Percentiles rank a stretch among this genome's conserved stretches.
These are phyloP conservation scores for Meloe dianella DNA, from an alignment of 2,888 invertebrate species.

Conservation along the genomic window DNA sequence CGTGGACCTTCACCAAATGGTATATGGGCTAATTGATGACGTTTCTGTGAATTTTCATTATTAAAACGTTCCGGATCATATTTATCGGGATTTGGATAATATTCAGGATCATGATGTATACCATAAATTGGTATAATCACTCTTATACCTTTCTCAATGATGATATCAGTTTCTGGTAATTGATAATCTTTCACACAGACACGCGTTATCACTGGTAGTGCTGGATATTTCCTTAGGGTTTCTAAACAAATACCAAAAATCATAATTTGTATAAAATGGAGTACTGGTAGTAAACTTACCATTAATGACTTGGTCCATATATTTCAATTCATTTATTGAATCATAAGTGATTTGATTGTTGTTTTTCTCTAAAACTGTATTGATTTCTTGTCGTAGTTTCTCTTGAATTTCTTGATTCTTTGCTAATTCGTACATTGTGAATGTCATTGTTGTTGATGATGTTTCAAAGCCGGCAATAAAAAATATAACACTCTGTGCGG, in stretches of 20 bases:
- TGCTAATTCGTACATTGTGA: conserved; percentile 37
- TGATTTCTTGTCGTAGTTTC: conserved; percentile 34
- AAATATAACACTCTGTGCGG: background rate
- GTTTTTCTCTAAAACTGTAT: conserved; percentile 31
- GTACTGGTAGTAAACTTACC: conserved; percentile 26
- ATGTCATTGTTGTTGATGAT: conserved; percentile 38
- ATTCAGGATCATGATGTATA: conserved; percentile 43
- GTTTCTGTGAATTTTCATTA: conserved; percentile 60
- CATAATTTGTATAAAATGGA: too few relatives aligned
- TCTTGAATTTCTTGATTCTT: conserved; percentile 35
- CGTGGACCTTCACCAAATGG: conserved; percentile 66
- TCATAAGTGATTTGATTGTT: conserved; percentile 38
- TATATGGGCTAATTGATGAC: conserved; percentile 64
- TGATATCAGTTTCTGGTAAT: conserved; percentile 44
- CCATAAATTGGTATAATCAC: conserved; percentile 44
- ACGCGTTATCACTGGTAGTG: conserved; percentile 39
- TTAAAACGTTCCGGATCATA: conserved; percentile 68
- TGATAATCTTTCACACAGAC: conserved; percentile 41
- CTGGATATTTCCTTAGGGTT: conserved; percentile 52
- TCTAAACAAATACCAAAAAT: too few relatives aligned
- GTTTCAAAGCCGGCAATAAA: conserved; percentile 37
- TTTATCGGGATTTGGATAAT: conserved; percentile 63
- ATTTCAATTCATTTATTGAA: conserved; percentile 37
- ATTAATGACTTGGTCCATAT: conserved; percentile 37
- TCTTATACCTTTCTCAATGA: conserved; percentile 46